Conservation (phyloP, 1,140 invertebrate species). For the Euura saliciscinereae region DNA sequence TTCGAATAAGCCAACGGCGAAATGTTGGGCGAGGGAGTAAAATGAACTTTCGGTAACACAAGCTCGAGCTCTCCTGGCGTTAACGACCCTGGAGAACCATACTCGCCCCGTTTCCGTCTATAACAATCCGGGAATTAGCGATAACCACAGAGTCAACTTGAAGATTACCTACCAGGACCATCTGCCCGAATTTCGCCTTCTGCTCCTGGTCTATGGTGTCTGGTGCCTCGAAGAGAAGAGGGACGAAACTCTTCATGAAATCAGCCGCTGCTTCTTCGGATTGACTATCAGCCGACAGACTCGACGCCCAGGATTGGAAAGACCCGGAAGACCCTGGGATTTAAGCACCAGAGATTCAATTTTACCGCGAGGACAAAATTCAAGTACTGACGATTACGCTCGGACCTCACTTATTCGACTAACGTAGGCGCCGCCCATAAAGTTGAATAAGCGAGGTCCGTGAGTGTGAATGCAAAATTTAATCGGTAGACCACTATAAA, state of each 20-base stretch:
- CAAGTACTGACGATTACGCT: too few species aligned
- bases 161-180: slow-evolving; percentile 57
- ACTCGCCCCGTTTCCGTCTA: slow-evolving; percentile 65
- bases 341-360: slow-evolving; percentile 35
- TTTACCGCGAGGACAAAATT: too few species aligned
- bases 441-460: neutral
- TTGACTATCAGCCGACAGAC: slow-evolving; percentile 73
- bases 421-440: too few species aligned
- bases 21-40: slow-evolving; percentile 78
- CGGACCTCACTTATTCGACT: too few species aligned
- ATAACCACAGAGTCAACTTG: too few species aligned
- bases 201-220: slow-evolving; percentile 65
- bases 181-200: slow-evolving; percentile 72
- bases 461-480: neutral
- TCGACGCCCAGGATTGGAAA: slow-evolving; percentile 76
- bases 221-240: slow-evolving; percentile 68
- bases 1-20: slow-evolving; percentile 79
- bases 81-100: slow-evolving; percentile 77
- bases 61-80: slow-evolving; percentile 72
- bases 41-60: slow-evolving; percentile 76
- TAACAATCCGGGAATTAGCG: slow-evolving; percentile 17
- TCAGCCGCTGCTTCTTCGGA: slow-evolving; percentile 71
- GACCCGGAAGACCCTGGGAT: slow-evolving; percentile 70
- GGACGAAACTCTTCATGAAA: slow-evolving; percentile 77
- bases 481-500: too few species aligned